A percentile compares a stretch with the other conserved stretches of the same genome.
Evolutionary conservation across 2,113 vertebrate species (phyloP).

Genomic region (Anser brachyrhynchus): DNA sequence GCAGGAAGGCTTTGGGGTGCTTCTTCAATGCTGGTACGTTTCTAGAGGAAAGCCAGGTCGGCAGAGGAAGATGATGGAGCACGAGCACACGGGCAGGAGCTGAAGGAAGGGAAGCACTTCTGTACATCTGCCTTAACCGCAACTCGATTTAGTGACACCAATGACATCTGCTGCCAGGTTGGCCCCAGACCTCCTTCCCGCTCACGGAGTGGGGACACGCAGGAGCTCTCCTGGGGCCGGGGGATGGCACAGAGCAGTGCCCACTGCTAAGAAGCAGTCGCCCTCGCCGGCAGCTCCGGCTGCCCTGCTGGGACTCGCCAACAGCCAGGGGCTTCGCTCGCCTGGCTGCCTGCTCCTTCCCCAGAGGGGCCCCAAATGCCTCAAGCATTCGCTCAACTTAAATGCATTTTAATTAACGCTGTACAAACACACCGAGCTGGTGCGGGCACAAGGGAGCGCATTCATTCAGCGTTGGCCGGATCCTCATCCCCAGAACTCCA

Average conservation of each 20-base stretch:
- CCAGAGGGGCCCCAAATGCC: conserved; percentile 21
- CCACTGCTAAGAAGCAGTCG: neutral
- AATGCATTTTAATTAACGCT: conserved; percentile 71
- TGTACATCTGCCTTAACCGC: neutral
- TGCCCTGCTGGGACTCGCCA: neutral
- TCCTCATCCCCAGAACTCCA: neutral
- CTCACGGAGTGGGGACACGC: conserved; percentile 14
- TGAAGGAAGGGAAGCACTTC: neutral
- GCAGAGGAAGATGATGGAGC: neutral
- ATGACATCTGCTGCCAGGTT: neutral
- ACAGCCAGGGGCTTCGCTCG: neutral
- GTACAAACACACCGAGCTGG: conserved; percentile 49
- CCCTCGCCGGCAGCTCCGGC: conserved; percentile 40
- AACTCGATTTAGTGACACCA: neutral
- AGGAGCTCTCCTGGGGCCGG: neutral
- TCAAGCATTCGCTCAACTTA: conserved; percentile 61
- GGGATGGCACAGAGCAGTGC: neutral
- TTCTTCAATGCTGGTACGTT: neutral
- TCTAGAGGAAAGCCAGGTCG: neutral
- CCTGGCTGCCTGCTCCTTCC: neutral
- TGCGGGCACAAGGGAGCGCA: neutral
- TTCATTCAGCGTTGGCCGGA: neutral
- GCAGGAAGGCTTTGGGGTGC: neutral
- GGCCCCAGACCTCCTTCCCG: neutral
- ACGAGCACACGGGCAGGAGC: neutral